Base-by-base conservation (phyloP, 2,888 invertebrate genomes). In the Papilio protenor region DNA sequence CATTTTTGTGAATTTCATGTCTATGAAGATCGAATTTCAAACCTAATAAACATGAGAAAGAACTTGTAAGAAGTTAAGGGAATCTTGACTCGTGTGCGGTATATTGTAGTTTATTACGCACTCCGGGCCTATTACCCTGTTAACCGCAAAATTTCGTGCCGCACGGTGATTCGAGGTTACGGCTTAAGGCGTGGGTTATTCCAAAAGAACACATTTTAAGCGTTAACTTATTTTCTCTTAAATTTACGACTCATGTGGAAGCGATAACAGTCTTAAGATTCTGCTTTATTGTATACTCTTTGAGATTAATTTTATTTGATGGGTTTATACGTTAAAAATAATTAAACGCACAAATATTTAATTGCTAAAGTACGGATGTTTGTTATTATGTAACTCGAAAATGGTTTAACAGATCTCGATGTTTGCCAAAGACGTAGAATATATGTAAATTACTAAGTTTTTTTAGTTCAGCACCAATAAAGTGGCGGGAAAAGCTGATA, bases 131-230 rank as follows among this genome's bases (percentile, higher is more conserved):
- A 66, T 40, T 66, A 52, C 71, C 27, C 52, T 71, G 49, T 71
- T 49, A 71, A 52, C 71, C 71, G 71, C 49, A 71, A 52, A 49
- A 49, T 70, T 71, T 71, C 71, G 71, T 52, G 49, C n/a, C 74
- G 11, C n/a, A 21, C 61, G 47, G 64, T 27, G 47, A 47, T 40
- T 75, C 45, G 66, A 40, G 66, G 66, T 66, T 66, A 66, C 66
- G 66, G 40, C 66, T 66, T 45, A 45, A 66, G 64, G 40, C 64
- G 64, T 4, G n/a, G 16, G 18, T 66, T 66, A 45, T 18, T n/a
- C 11, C n/a, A 11, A 66, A 8, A 64, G 40, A 64, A 33, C 27
- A 18, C 40, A n/a, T 18, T 64, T 40, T 33, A 40, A 40, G n/a
- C n/a, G 40, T 66, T 66, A 45, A n/a, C 2, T 66, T 40, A 11